Evolutionary conservation across 1,140 invertebrate genomes (phyloP).

Genomic region (Drosophila sp.): DNA sequence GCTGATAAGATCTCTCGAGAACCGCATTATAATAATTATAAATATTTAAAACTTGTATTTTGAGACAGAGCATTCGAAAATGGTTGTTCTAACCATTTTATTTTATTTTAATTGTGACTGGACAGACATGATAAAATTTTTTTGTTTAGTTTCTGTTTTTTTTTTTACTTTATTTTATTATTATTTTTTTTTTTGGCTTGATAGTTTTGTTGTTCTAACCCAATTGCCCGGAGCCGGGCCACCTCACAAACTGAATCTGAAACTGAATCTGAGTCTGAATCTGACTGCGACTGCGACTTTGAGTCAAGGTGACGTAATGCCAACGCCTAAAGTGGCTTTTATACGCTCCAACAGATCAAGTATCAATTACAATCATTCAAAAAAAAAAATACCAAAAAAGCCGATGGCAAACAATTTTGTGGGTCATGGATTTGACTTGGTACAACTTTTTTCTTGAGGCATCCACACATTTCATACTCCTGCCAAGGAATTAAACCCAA

Average conservation of each 20-base stretch:
- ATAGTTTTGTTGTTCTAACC: slow-evolving; percentile 35
- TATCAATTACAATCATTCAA: slow-evolving; percentile 75
- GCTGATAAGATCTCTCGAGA: not conserved
- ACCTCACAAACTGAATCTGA: slow-evolving; percentile 31
- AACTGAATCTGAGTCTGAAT: slow-evolving; percentile 29
- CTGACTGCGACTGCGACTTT: slow-evolving; percentile 49
- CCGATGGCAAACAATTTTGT: slow-evolving; percentile 52
- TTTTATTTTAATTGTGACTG: not conserved
- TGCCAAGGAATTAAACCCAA: not conserved
- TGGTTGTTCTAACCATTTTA: slow-evolving; percentile 9
- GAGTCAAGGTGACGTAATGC: slow-evolving; percentile 78
- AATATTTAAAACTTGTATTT: not conserved
- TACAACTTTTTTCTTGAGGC: slow-evolving; percentile 5
- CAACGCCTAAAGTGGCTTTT: slow-evolving; percentile 80
- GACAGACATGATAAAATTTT: slow-evolving; percentile 9
- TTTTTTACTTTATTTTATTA: slow-evolving; percentile 1
- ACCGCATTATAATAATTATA: not conserved
- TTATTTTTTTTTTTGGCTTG: slow-evolving; percentile 11
- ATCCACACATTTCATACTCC: not conserved
- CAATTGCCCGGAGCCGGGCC: slow-evolving; percentile 40
- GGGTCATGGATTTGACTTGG: slow-evolving; percentile 53
- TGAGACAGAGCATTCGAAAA: slow-evolving; percentile 21
- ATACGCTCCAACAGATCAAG: slow-evolving; percentile 79
- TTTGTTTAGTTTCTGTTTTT: not conserved
- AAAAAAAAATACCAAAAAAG: no score